These are phyloP conservation scores for Brachyhypopomus occidentalis DNA, from an alignment of 2,113 vertebrate species.

Conservation along the genomic window DNA sequence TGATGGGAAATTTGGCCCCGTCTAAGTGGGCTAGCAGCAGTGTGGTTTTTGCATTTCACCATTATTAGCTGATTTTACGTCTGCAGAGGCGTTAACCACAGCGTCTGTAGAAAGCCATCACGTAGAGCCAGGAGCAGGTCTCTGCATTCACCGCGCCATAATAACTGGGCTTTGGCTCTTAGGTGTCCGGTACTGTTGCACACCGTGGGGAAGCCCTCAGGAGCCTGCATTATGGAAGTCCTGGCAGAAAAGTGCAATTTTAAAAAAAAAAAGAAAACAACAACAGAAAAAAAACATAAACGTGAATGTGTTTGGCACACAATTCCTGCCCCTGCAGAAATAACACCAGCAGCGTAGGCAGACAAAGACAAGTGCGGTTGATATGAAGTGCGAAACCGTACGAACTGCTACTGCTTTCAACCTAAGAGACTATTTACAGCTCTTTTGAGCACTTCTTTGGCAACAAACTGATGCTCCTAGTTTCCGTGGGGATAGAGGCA, in stretches of 20 bases:
- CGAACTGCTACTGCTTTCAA: background rate
- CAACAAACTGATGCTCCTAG: too few relatives aligned
- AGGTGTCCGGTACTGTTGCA: background rate
- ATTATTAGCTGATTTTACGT: too few relatives aligned
- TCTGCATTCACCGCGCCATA: background rate
- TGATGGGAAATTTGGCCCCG: background rate
- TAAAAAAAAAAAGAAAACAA: background rate
- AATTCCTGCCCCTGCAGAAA: conserved; percentile 7
- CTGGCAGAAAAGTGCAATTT: conserved; percentile 4
- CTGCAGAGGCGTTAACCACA: background rate
- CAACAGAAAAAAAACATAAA: background rate
- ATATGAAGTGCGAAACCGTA: too few relatives aligned
- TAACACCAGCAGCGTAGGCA: conserved; percentile 18
- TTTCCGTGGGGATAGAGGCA: too few relatives aligned
- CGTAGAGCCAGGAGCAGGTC: background rate
- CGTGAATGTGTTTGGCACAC: conserved; percentile 2
- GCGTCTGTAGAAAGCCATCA: conserved; percentile 1
- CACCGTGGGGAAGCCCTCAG: background rate
- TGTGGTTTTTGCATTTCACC: background rate
- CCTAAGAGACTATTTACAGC: background rate
- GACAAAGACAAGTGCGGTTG: too few relatives aligned
- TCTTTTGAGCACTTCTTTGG: too few relatives aligned
- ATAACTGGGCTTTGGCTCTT: background rate
- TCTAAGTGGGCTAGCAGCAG: background rate
- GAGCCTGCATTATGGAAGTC: conserved; percentile 14